These are phyloP conservation scores for Pseudococcus jackbeardsleyi DNA, from an alignment of 2,888 invertebrate species.

Conservation along the genomic window DNA sequence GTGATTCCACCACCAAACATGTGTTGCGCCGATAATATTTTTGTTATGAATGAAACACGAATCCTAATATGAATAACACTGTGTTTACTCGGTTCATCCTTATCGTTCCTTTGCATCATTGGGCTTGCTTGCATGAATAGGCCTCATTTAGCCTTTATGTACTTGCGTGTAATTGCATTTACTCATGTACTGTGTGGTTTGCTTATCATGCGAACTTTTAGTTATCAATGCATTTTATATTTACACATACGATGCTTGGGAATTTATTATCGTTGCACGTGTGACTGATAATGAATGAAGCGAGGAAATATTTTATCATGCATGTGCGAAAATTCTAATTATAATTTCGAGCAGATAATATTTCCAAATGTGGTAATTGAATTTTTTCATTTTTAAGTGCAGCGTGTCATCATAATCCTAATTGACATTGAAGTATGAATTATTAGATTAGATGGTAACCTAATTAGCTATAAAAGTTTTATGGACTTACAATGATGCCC, in stretches of 20 bases:
- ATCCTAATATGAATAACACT: not conserved
- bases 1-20: not conserved
- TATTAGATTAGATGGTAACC: too few relatives aligned
- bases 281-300: not conserved
- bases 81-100: not conserved
- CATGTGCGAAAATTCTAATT: slow-evolving; percentile 8
- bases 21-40: not conserved
- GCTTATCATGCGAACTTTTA: not conserved
- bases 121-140: not conserved
- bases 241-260: not conserved
- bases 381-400: not conserved
- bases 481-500: too few relatives aligned
- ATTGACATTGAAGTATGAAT: not conserved
- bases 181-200: not conserved
- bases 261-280: not conserved
- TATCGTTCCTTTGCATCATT: not conserved
- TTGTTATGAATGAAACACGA: not conserved
- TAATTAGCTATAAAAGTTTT: too few relatives aligned
- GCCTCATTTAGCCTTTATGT: not conserved
- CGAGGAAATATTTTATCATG: not conserved
- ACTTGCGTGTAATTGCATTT: not conserved
- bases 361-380: not conserved
- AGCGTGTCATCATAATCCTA: not conserved
- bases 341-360: not conserved
- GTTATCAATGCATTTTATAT: not conserved